Evolutionary conservation across 2,888 invertebrate genomes (phyloP).

Genomic region (Allygus modestus): DNA sequence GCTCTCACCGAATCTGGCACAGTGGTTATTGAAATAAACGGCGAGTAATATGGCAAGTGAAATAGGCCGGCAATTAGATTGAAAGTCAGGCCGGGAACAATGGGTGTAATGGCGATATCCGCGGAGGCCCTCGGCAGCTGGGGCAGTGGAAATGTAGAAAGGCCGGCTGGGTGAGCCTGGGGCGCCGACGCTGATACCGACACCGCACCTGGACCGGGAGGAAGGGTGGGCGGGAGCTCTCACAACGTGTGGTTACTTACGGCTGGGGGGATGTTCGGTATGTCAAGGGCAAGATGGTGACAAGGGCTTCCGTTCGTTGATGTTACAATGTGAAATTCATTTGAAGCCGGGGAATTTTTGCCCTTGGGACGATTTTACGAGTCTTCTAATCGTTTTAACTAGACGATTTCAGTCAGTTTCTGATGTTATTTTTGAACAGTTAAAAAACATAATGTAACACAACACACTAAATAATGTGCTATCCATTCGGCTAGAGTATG

Average conservation of each 20-base stretch:
- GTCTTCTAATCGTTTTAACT: no score
- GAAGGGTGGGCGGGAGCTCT: not conserved
- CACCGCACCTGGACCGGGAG: not conserved
- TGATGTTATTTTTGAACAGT: no score
- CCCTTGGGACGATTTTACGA: no score
- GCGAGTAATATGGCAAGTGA: slow-evolving; percentile 6
- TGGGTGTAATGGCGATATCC: not conserved
- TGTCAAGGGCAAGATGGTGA: no score
- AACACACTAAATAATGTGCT: no score
- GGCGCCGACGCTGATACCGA: not conserved
- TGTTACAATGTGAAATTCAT: no score
- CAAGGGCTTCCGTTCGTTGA: no score
- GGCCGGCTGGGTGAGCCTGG: not conserved
- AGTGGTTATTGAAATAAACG: slow-evolving; percentile 4
- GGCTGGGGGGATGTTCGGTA: no score
- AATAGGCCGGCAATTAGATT: slow-evolving; percentile 37
- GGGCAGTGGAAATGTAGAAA: slow-evolving; percentile 18
- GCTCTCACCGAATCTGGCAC: not conserved
- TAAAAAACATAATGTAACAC: no score
- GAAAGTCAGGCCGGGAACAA: slow-evolving; percentile 26
- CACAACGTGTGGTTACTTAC: not conserved
- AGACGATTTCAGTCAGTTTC: no score
- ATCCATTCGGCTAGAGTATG: no score
- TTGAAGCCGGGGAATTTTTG: no score
- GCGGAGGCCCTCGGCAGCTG: not conserved